A percentile compares a stretch with the other conserved stretches of the same genome.
Conservation (phyloP, 2,888 invertebrate species). For the Ormyrus rosae region DNA sequence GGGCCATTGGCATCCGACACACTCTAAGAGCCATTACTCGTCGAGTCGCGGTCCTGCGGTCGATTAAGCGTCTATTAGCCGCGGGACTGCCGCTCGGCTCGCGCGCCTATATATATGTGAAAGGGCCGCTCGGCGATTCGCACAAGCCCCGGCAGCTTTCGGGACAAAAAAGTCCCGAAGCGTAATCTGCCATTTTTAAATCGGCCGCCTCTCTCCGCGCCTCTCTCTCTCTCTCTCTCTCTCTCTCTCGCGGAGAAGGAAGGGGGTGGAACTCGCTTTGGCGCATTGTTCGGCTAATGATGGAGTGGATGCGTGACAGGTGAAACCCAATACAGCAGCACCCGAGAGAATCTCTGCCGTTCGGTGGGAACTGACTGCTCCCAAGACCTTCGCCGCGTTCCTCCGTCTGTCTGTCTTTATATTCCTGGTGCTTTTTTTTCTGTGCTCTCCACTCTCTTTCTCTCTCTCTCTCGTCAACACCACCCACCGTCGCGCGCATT, state of each 20-base stretch:
- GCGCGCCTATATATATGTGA: slow-evolving; percentile 29
- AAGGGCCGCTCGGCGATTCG: slow-evolving; percentile 57
- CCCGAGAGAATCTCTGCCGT: slow-evolving; percentile 55
- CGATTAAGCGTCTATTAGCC: slow-evolving; percentile 31
- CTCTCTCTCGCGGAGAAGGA: no score
- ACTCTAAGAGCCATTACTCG: slow-evolving; percentile 14
- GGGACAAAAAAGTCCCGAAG: slow-evolving; percentile 54
- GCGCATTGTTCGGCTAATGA: slow-evolving; percentile 72
- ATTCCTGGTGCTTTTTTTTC: no score
- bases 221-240: no score
- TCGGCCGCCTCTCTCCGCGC: not conserved
- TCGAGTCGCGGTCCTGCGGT: not conserved
- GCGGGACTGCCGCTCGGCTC: not conserved
- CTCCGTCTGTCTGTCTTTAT: not conserved
- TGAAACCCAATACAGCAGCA: slow-evolving; percentile 70
- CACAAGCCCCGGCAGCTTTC: slow-evolving; percentile 57
- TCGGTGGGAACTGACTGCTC: slow-evolving; percentile 63
- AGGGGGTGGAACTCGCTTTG: slow-evolving; percentile 64
- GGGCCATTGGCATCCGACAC: not conserved
- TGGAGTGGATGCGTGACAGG: slow-evolving; percentile 74
- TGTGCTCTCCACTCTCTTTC: no score
- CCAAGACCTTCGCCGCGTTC: slow-evolving; percentile 63
- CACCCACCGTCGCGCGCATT: slow-evolving; percentile 43
- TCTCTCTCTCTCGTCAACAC: slow-evolving; percentile 31
- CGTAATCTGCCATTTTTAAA: slow-evolving; percentile 67